phyloP scores from a whole-genome alignment of 2,797 vertebrate genomes.

The Propithecus perrieri region DNA sequence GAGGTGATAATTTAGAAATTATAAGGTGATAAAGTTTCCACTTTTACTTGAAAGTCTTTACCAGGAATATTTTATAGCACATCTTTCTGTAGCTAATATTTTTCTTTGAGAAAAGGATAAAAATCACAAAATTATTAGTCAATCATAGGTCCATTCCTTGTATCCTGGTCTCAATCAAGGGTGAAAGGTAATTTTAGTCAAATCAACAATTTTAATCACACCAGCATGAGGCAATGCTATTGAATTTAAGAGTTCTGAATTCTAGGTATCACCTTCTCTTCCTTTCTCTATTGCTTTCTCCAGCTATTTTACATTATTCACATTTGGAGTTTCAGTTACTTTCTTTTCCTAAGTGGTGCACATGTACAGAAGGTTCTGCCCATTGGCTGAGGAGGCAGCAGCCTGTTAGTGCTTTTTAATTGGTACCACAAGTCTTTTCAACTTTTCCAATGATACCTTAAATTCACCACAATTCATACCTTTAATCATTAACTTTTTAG shows the following conservation, averaged over 20 bases:
- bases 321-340: background rate
- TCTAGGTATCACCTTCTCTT: background rate
- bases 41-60: conserved; percentile 64
- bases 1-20: conserved; percentile 60
- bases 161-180: background rate
- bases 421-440: background rate
- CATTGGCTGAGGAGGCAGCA: background rate
- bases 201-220: background rate
- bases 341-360: background rate
- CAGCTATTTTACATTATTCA: background rate
- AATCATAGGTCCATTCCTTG: background rate
- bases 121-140: conserved; percentile 13
- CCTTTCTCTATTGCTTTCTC: background rate
- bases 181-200: background rate
- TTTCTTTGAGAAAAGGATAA: conserved; percentile 27
- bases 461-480: background rate
- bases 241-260: background rate
- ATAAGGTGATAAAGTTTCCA: conserved; percentile 41
- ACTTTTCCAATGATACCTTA: background rate
- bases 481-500: background rate
- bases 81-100: conserved; percentile 48
- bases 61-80: conserved; percentile 45
- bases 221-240: background rate
- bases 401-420: background rate
- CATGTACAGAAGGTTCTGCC: background rate